Evolutionary conservation across 2,888 invertebrate genomes (phyloP), one percentile per base, ranked within the genome.

Genomic region (Tuta absoluta): DNA sequence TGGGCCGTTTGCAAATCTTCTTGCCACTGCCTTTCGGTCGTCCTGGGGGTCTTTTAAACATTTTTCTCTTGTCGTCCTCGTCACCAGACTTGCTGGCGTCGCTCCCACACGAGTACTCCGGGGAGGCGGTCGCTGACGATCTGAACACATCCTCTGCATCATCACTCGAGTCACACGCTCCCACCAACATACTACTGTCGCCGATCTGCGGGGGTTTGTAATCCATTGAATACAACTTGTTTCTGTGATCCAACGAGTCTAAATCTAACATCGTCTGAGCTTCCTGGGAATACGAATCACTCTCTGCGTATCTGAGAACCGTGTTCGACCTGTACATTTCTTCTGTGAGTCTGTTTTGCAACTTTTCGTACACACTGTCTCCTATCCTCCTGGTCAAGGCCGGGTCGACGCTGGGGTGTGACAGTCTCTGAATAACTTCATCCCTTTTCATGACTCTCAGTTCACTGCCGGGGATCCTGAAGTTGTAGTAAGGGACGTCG

Each of bases 21-120:
- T 87, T 80, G 12, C 92, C 92, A 74, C 89, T 91, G 19, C 92
- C 92, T 66, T 89, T 90, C 8, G 93, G 93, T 69, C 93, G 87
- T 28, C 93, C 93, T 0, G 93, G 93, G 17, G 92, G 90, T 71
- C 93, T 85, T 73, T 93, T 93, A 65, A 88, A 80, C 68, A 79
- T 76, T 77, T 88, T 89, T 57, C 84, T 78, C 68, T 88, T 88
- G 53, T 92, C 91, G 0, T 92, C 86, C 71, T 93, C 93, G 58
- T 90, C 89, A 12, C 87, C 84, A 10, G 89, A 88, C 68, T 89
- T 90, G 75, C 89, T 89, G 8, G 75, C 87, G 48, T 91, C 91
- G 69, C 92, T 91, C 21, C 85, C 86, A 68, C 87, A 89, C 0
- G 86, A 84, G 67, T 77, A 85, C 69, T 84, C 88, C 0, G 89